Evolutionary conservation across 2,797 vertebrate species (phyloP).

Genomic region (Poeciliopsis gracilis): DNA sequence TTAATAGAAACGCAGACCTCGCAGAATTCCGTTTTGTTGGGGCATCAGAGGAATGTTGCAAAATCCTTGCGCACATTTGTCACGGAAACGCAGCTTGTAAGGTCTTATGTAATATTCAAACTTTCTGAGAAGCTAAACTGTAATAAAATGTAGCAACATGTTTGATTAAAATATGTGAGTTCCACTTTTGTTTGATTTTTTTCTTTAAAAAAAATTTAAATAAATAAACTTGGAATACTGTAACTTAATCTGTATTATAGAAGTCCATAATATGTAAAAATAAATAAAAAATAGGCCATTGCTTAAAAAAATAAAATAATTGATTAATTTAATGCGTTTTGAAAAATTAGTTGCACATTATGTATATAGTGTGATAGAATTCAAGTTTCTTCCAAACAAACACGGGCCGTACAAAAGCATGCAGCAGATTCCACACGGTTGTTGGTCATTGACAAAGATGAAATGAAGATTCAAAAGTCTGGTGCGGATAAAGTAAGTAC

Average conservation of each 20-base stretch:
- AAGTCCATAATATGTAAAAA: neutral
- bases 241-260: neutral
- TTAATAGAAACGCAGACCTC: too few relatives aligned
- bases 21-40: too few relatives aligned
- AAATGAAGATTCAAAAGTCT: neutral
- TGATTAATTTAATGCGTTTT: neutral
- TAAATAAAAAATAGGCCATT: neutral
- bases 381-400: neutral
- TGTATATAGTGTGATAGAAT: neutral
- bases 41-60: too few relatives aligned
- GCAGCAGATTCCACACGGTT: neutral
- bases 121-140: neutral
- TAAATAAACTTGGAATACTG: neutral
- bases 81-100: too few relatives aligned
- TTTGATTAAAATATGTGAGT: neutral
- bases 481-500: neutral
- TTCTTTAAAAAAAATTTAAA: neutral
- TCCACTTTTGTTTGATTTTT: neutral
- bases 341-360: neutral
- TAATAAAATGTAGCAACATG: neutral
- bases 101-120: too few relatives aligned
- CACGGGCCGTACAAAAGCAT: too few relatives aligned
- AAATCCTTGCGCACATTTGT: too few relatives aligned
- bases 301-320: neutral
- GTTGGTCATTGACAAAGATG: neutral